Evolutionary conservation across 2,113 vertebrate genomes (phyloP), one percentile per base, ranked within the genome.

Genomic region (Antidorcas marsupialis): DNA sequence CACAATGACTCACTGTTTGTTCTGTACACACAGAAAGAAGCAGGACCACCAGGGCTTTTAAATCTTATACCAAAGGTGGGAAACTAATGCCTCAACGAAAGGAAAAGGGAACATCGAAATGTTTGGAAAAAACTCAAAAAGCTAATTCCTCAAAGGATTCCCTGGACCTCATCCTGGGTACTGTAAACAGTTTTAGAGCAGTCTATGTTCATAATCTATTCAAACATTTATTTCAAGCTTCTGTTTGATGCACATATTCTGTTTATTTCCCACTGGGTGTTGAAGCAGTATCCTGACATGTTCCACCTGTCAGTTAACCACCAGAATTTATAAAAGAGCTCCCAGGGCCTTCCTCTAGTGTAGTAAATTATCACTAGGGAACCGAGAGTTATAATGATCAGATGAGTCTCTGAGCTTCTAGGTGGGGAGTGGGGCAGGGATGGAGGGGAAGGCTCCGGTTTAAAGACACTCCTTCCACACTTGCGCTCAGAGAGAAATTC

Each of bases 11-110:
- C 50, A 79, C 36, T 94, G 47, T 97, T 98, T 94, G 47, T 97
- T 98, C 82, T 95, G 28, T 60, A 43, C 60, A 57, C 57, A 97
- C 28, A 89, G 85, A 97, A 97, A 95, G 91, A 97, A 96, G 81
- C 0, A 33, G 67, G 96, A 98, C 96, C 96, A 97, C 92, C 14
- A 0, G 85, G 64, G 78, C 96, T 95, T 98, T 98, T 93, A 86
- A 97, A 92, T 95, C 87, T 97, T 88, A n/a, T 55, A 94, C 45
- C 36, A 92, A 98, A 98, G 88, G 36, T 0, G 0, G 82, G 84
- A 97, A 97, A 92, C 21, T 53, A 97, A 89, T 92, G 76, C 64
- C 96, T n/a, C 52, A 52, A 95, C 33, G 30, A 96, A 98, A 97
- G 94, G 81, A 62, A 83, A 82, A 78, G 14, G 39, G 30, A 92